phyloP scores from a whole-genome alignment of 2,797 vertebrate species.

The Carapus acus region DNA sequence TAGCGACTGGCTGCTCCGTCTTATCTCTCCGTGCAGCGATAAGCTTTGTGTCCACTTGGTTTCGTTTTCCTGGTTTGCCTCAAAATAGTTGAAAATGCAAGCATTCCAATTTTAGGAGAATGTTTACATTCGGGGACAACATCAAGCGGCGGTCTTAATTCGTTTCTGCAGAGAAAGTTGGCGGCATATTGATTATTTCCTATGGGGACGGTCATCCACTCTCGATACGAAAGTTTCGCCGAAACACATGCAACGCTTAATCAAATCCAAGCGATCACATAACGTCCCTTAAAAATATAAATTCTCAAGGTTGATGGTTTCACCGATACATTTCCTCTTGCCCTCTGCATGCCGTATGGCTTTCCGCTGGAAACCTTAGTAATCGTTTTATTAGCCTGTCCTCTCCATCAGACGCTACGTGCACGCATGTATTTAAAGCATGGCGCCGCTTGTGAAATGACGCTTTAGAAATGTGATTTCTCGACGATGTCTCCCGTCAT shows the following conservation, averaged over 20 bases:
- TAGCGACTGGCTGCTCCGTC: slow-evolving; percentile 35
- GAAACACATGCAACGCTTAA: slow-evolving; percentile 3
- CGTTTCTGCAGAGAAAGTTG: slow-evolving; percentile 65
- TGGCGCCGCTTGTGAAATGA: slow-evolving; percentile 6
- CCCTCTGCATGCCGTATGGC: slow-evolving; percentile 15
- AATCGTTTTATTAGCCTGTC: not conserved
- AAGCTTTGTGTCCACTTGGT: slow-evolving; percentile 41
- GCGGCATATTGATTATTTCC: slow-evolving; percentile 63
- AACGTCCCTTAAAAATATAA: not conserved
- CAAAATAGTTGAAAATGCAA: slow-evolving; percentile 1
- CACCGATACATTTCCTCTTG: not conserved
- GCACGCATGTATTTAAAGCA: slow-evolving; percentile 1
- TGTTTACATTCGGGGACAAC: not conserved
- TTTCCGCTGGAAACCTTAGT: slow-evolving; percentile 22
- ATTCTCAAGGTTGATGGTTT: not conserved
- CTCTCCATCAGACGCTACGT: not conserved
- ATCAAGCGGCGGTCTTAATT: not conserved
- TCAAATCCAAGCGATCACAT: not conserved
- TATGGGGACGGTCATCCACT: slow-evolving; percentile 22
- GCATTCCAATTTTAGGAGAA: not conserved
- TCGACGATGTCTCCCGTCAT: slow-evolving; percentile 28
- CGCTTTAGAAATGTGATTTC: slow-evolving; percentile 18
- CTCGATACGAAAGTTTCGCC: slow-evolving; percentile 41
- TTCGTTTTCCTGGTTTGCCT: slow-evolving; percentile 3
- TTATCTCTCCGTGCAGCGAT: slow-evolving; percentile 37